Base-by-base conservation (phyloP, 1,140 invertebrate species). In the Anoplophora glabripennis region DNA sequence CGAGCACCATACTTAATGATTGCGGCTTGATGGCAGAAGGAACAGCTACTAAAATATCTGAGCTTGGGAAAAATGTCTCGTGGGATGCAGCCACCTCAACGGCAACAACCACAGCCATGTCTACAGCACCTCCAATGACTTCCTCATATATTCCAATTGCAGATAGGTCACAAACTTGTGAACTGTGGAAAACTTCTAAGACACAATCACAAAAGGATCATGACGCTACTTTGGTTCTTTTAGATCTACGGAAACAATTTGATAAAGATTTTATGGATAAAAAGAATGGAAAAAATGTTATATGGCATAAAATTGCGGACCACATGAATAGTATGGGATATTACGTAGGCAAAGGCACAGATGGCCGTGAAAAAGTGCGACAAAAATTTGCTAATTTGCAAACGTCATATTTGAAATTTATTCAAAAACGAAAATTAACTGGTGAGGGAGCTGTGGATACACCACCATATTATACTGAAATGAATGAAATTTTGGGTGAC, bases 351-450 rank as follows among this genome's bases (percentile, higher is more conserved):
- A 9, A 40, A 11, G 11, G 37, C 9, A 7, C 38, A 12, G 4
- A 11, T 12, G 37, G 15, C 0, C 18, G 8, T 34, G 54, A 56
- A 15, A 56, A 56, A 38, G 46, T 33, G 12, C 21, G 54, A 11
- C 54, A 47, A 47, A 56, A 56, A 40, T 56, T 56, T 37, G 38
- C 38, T 8, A 56, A 56, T 48, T 15, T 56, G 35, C 33, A 56
- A 33, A 12, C 34, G 8, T 15, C 41, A 5, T 56, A 56, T 17
- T 15, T 33, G 17, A 56, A 56, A 36, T 46, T 35, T 47, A 42
- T 42, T 38, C 18, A 56, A 9, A 40, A 56, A 12, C n/a, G 11
- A 9, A 56, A 28, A 37, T 18, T 35, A 46, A 48, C 54, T 28
- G 44, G 54, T 40, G 44, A 45, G 18, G 54, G 41, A 9, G 18